Conservation (phyloP, 1,140 invertebrate species). For the Platyscapa corneri region DNA sequence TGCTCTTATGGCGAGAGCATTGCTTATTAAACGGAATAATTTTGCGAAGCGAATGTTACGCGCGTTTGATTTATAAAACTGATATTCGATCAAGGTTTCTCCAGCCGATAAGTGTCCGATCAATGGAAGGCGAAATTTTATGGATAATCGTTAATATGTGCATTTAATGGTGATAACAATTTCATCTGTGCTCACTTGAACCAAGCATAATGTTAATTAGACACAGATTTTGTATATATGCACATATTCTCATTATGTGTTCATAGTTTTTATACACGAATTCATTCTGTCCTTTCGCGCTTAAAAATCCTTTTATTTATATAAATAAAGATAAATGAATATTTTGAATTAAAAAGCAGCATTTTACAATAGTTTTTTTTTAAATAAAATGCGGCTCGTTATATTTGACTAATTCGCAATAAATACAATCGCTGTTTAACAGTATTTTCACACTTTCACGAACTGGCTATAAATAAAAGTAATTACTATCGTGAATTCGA, state of each 20-base stretch:
- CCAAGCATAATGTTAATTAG: slow-evolving; percentile 43
- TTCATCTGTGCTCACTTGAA: slow-evolving; percentile 13
- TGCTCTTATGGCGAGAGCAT: background rate
- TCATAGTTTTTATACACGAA: background rate
- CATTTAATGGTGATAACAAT: slow-evolving; percentile 38
- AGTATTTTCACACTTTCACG: background rate
- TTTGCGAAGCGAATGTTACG: background rate
- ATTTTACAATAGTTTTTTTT: background rate
- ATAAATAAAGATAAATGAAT: background rate
- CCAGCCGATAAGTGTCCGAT: background rate
- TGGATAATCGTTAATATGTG: slow-evolving; percentile 40
- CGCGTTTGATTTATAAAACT: background rate
- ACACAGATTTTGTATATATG: background rate
- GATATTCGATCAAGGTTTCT: slow-evolving; percentile 30
- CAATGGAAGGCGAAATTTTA: slow-evolving; percentile 7
- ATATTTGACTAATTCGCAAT: background rate
- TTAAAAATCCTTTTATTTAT: background rate
- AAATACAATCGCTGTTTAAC: background rate
- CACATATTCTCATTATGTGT: too few relatives aligned
- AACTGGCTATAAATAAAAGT: too few relatives aligned
- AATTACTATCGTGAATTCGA: too few relatives aligned
- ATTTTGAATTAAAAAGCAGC: background rate
- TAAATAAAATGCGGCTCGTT: background rate
- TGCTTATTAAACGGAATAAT: slow-evolving; percentile 40
- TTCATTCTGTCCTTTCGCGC: background rate